Base-by-base conservation (phyloP, 1,140 invertebrate species). In the Pseudachorutes palmiensis region DNA sequence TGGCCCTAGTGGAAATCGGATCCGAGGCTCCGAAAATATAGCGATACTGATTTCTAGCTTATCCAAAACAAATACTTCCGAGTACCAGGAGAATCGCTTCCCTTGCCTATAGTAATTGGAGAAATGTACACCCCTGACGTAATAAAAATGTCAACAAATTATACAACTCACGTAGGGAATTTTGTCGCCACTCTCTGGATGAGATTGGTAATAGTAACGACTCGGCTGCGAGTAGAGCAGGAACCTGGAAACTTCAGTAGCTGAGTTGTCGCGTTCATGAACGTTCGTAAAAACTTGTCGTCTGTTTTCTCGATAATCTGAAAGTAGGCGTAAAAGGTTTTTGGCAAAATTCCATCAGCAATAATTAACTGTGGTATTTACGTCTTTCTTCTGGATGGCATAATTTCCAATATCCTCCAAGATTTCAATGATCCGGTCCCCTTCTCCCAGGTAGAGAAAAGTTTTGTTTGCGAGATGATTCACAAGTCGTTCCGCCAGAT, bases 381-480 rank as follows among this genome's bases (percentile, higher is more conserved):
- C 71, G 48, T 55, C 57, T 66, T 64, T 45, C 24, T 57, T 68
- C 0, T 62, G 28, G 31, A 49, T 22, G 28, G 61, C 41, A 45
- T 68, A 72, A 19, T 68, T 65, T 2, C 60, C 66, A 41, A 57
- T 55, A 64, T 72, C 68, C 16, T 49, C 33, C 14, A 72, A 41
- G 22, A 72, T 45, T 36, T 51, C 41, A 45, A 72, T 70, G 55
- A 72, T 64, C 51, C 65, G 65, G 24, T 70, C 71, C 48, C 71
- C 71, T 65, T 72, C 71, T 12, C 71, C 71, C 26, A 59, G 29
- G 48, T 68, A 72, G 36, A 72, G 36, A 32, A 64, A 60, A 14
- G 30, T 68, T 55, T 62, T 68, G 19, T 29, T 36, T 12, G 30
- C 36, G n/a, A 72, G 24, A 48, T 68, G 62, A 24, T 41, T 49